Evolutionary conservation across 2,113 vertebrate species (phyloP), one percentile per base, ranked within the genome.

Genomic region (Hippoglossus stenolepis): DNA sequence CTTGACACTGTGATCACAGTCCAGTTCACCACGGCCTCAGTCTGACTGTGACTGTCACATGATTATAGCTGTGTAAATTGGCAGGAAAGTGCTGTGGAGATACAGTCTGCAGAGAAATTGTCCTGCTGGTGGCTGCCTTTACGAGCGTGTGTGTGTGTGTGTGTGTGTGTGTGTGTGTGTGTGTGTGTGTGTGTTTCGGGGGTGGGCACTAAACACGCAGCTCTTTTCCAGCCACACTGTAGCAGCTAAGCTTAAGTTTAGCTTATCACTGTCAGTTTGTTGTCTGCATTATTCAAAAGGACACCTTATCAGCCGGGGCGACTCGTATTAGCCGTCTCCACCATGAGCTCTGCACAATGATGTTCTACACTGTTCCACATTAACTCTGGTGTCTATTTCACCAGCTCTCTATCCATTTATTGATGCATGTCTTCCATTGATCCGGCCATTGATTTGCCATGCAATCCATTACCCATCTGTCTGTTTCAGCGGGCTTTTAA

Each of bases 391-490:
- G 87, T 92, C 89, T 90, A 75, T 93, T 92, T 91, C 93, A 91
- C 75, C 84, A 65, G 88, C 85, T 86, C 92, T 86, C 91, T 89
- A 91, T 91, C 89, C 88, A 88, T 89, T 84, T 93, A 92, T 93
- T 91, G 93, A 93, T 85, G 91, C 77, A 83, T 92, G 92, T 90
- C 85, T 85, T 86, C 73, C 69, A 94, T 93, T 82, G 93, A 94
- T 93, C 77, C 61, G 15, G 3, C 21, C 79, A 93, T 91, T 90
- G 93, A 93, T 93, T 91, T 85, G 89, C 85, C 79, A 88, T 82
- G 87, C 87, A 88, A 92, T 94, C 92, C 91, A 91, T 93, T 93
- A 93, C 70, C 87, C 84, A 89, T 92, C 90, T 90, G 91, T 92
- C 91, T 92, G 89, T 89, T 90, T 86, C 86, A 82, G 87, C 64